Percentiles rank a stretch among this genome's conserved stretches.
phyloP scores from a whole-genome alignment of 2,888 invertebrate genomes.

The Adineta ricciae region DNA sequence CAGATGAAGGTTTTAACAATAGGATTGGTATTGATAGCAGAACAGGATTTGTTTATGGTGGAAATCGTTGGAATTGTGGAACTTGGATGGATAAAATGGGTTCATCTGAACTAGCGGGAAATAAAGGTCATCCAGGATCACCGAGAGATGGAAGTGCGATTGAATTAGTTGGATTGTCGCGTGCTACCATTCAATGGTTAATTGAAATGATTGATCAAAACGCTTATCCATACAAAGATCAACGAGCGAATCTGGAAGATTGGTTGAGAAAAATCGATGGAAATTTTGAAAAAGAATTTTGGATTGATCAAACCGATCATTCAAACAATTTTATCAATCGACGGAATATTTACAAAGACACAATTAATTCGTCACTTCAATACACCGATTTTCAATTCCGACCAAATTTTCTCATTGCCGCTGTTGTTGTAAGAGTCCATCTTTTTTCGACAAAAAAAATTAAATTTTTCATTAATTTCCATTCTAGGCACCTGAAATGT shows the following conservation, averaged over 20 bases:
- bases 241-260: constrained; percentile 56
- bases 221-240: constrained; percentile 66
- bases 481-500: constrained; percentile 75
- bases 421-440: constrained; percentile 60
- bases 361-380: constrained; percentile 62
- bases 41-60: constrained; percentile 86
- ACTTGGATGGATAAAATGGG: constrained; percentile 99
- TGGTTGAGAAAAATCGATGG: constrained; percentile 74
- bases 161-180: constrained; percentile 78
- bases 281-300: constrained; percentile 80
- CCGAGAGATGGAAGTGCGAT: constrained; percentile 89
- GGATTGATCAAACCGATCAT: constrained; percentile 55
- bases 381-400: constrained; percentile 91
- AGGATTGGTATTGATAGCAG: constrained; percentile 78
- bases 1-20: constrained; percentile 72
- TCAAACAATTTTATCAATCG: constrained; percentile 56
- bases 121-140: constrained; percentile 79
- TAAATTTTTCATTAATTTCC: too few relatives aligned
- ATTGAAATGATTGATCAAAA: constrained; percentile 60
- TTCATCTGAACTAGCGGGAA: constrained; percentile 77
- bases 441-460: too few relatives aligned
- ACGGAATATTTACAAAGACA: constrained; percentile 83
- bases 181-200: constrained; percentile 67
- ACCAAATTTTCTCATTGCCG: constrained; percentile 81
- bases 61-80: constrained; percentile 87